phyloP scores from a whole-genome alignment of 2,113 vertebrate genomes.

The Phocoena phocoena region DNA sequence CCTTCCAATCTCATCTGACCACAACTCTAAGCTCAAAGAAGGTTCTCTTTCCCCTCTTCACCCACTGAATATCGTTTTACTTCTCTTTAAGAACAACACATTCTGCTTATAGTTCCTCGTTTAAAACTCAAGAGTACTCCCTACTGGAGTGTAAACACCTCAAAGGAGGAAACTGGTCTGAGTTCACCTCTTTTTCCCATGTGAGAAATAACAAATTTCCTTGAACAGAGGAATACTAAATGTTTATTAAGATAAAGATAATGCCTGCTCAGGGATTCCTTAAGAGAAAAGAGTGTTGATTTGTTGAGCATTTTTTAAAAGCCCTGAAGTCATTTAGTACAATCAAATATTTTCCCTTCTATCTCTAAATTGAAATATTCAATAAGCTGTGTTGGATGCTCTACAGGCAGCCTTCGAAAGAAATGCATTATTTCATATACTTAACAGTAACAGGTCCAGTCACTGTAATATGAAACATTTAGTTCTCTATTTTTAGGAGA shows the following conservation, averaged over 20 bases:
- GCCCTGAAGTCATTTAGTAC: not conserved
- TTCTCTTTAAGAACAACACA: conserved; percentile 1
- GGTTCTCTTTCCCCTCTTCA: not conserved
- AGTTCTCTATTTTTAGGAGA: conserved; percentile 8
- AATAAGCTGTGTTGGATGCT: not conserved
- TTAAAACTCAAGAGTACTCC: conserved; percentile 1
- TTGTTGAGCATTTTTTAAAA: not conserved
- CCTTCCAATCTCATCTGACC: not conserved
- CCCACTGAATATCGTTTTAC: not conserved
- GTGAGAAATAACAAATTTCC: not conserved
- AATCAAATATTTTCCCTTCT: not conserved
- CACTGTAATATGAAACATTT: conserved; percentile 21
- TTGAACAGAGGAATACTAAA: not conserved
- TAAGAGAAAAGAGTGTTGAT: not conserved
- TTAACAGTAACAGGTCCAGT: not conserved
- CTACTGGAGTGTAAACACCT: not conserved
- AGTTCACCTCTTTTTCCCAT: not conserved
- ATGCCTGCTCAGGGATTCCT: not conserved
- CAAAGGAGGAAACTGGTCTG: not conserved
- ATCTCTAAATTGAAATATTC: not conserved
- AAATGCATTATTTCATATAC: conserved; percentile 4
- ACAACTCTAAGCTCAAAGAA: not conserved
- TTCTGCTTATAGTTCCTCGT: not conserved
- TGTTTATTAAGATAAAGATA: not conserved
- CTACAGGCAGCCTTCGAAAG: not conserved